Conservation (phyloP, 2,797 vertebrate species). For the Ctenosaura bakeri region DNA sequence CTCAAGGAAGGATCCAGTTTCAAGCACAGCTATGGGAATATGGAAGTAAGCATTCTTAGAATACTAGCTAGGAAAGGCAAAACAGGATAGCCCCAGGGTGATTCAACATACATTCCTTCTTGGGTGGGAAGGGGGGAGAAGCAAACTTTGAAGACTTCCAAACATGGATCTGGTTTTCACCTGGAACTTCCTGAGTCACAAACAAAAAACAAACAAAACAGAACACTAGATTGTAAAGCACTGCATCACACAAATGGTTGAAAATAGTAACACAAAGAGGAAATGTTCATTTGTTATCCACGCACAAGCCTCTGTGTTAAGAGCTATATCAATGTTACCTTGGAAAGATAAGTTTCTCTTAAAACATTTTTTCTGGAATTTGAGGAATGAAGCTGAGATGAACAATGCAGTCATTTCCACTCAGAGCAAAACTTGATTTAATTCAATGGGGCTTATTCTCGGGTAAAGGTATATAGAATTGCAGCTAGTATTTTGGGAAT, state of each 20-base stretch:
- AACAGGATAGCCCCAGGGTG: background rate
- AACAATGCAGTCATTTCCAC: background rate
- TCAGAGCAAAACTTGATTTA: background rate
- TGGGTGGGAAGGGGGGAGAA: background rate
- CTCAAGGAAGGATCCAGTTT: background rate
- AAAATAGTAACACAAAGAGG: background rate
- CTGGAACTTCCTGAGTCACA: conserved; percentile 9
- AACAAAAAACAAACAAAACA: background rate
- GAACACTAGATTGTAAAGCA: background rate
- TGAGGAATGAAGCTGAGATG: background rate
- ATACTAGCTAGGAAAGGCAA: background rate
- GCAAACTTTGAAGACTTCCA: background rate
- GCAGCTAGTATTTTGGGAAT: background rate
- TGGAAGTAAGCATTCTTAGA: background rate
- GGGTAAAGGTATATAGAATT: background rate
- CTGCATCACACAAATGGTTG: background rate
- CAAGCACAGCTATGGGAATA: background rate
- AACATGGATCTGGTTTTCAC: background rate
- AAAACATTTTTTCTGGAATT: background rate
- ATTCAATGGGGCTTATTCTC: background rate
- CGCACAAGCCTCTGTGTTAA: background rate
- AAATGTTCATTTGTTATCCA: background rate
- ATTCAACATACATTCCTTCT: conserved; percentile 15
- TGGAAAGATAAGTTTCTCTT: background rate
- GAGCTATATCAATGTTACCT: no score